phyloP scores from a whole-genome alignment of 2,113 vertebrate genomes.

The cat (Felis catus) region DNA sequence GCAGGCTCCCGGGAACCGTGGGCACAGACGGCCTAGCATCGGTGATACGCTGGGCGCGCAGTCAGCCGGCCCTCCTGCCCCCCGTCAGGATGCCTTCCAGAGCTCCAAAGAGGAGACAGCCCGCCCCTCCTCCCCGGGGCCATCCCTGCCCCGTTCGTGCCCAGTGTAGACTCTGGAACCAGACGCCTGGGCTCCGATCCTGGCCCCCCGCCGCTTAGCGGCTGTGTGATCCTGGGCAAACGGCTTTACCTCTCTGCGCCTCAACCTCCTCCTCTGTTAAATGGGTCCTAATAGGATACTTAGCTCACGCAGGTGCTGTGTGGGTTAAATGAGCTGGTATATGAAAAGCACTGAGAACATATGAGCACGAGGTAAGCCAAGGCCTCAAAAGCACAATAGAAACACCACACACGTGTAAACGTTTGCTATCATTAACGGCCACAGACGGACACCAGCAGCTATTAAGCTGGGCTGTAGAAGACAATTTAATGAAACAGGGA shows the following conservation, averaged over 20 bases:
- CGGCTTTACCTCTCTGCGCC: neutral
- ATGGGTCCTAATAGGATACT: too few relatives aligned
- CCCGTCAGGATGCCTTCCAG: neutral
- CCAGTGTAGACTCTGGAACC: neutral
- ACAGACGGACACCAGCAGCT: neutral
- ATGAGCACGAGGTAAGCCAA: neutral
- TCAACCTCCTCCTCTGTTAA: neutral
- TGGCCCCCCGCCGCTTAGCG: neutral
- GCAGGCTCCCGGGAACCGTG: neutral
- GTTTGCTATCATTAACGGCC: neutral
- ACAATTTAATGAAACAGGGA: neutral
- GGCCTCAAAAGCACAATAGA: neutral
- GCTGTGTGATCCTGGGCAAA: neutral
- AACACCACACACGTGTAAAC: accelerated
- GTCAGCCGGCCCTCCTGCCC: neutral
- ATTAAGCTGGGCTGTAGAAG: neutral
- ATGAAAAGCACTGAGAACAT: neutral
- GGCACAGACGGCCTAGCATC: neutral
- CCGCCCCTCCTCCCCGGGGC: neutral
- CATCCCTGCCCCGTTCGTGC: neutral
- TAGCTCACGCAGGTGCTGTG: accelerated
- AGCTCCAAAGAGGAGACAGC: neutral
- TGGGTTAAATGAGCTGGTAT: neutral
- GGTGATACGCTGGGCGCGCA: neutral
- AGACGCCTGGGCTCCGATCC: neutral